Percentiles rank a stretch among this genome's conserved stretches.
These are phyloP conservation scores for Delichon dasypus DNA, from an alignment of 2,797 vertebrate genomes.

Conservation along the genomic window DNA sequence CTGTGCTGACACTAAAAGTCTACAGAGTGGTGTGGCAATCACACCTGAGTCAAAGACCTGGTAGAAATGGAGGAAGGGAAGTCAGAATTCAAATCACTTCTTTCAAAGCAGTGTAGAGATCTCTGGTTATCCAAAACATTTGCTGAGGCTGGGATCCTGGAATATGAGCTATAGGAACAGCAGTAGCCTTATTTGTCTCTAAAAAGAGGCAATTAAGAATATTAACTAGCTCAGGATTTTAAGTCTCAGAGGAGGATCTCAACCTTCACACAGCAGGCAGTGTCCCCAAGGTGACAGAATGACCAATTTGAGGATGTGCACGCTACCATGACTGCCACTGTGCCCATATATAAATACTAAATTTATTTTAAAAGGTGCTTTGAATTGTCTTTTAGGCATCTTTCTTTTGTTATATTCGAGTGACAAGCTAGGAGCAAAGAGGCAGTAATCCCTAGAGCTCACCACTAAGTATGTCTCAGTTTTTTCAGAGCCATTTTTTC, in stretches of 20 bases:
- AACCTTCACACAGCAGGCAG: neutral
- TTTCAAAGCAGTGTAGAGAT: neutral
- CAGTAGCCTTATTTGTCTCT: neutral
- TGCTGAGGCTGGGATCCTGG: neutral
- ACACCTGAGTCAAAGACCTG: neutral
- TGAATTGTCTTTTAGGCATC: neutral
- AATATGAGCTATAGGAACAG: neutral
- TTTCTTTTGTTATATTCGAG: neutral
- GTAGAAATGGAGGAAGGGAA: neutral
- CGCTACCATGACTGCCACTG: neutral
- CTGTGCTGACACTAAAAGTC: neutral
- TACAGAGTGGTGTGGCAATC: neutral
- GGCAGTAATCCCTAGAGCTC: neutral
- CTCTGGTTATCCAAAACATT: neutral
- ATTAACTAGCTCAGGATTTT: neutral
- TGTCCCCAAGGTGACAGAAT: neutral
- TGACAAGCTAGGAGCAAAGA: neutral
- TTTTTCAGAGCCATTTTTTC: neutral
- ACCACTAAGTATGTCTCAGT: neutral
- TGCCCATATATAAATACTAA: neutral
- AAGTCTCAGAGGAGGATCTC: neutral
- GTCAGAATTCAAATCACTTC: neutral
- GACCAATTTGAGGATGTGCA: neutral
- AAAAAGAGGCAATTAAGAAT: neutral
- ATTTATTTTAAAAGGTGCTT: neutral